These are phyloP conservation scores for Protosalanx chinensis DNA, from an alignment of 2,797 vertebrate genomes.

Conservation along the genomic window DNA sequence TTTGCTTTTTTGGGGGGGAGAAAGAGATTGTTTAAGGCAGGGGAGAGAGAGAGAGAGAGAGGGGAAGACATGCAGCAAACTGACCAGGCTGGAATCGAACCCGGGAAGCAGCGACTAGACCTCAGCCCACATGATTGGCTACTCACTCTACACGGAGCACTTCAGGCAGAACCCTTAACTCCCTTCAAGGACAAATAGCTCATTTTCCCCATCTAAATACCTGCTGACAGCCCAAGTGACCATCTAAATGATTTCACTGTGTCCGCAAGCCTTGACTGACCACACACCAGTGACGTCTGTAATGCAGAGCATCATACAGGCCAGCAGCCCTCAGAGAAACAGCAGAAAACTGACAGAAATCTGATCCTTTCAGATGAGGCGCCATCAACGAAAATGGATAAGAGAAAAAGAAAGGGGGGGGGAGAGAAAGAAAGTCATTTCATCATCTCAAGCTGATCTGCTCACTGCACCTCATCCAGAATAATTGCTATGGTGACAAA, in stretches of 20 bases:
- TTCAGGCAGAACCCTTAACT: background rate
- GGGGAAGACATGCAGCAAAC: too few species aligned
- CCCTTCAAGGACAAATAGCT: background rate
- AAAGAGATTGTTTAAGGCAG: too few species aligned
- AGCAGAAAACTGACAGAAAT: slow-evolving; percentile 30
- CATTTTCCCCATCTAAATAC: background rate
- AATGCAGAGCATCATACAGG: slow-evolving; percentile 3
- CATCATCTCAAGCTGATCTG: slow-evolving; percentile 31
- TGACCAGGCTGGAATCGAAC: too few species aligned
- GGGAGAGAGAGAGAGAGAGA: too few species aligned
- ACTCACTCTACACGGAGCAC: too few species aligned
- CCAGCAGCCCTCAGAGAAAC: background rate
- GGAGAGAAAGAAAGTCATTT: slow-evolving; percentile 39
- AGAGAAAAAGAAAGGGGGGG: background rate
- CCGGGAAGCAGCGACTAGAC: too few species aligned
- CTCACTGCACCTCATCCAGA: slow-evolving; percentile 45
- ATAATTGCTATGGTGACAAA: slow-evolving; percentile 57
- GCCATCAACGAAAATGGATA: slow-evolving; percentile 23
- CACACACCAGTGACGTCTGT: background rate
- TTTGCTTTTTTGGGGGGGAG: too few species aligned
- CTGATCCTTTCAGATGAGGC: slow-evolving; percentile 24
- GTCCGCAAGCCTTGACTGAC: background rate
- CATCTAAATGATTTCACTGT: background rate
- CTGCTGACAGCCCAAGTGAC: background rate
- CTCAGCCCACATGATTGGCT: too few species aligned